A percentile compares a stretch with the other conserved stretches of the same genome.
phyloP scores from a whole-genome alignment of 2,888 invertebrate genomes.

The Tiliacea citrago region DNA sequence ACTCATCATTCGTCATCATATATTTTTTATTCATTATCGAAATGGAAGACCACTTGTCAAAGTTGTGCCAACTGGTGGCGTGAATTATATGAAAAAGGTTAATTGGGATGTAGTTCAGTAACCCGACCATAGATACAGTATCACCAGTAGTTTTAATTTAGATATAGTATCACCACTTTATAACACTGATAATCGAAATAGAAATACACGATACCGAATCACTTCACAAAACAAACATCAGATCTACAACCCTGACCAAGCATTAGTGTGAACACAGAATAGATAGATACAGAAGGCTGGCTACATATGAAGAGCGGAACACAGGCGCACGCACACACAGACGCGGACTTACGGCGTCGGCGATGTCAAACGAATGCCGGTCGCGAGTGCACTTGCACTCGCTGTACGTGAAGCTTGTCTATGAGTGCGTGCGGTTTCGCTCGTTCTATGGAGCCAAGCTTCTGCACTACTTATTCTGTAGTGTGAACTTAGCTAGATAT shows the following conservation, averaged over 20 bases:
- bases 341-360: neutral
- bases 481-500: conserved; percentile 45
- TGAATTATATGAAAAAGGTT: too few relatives aligned
- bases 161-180: conserved; percentile 5
- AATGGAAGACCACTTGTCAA: too few relatives aligned
- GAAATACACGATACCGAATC: conserved; percentile 23
- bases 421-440: neutral
- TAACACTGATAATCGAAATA: conserved; percentile 18
- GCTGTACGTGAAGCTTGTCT: neutral
- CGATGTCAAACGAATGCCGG: neutral
- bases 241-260: conserved; percentile 26
- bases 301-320: fast-evolving
- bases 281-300: neutral
- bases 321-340: too few relatives aligned
- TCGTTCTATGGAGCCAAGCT: too few relatives aligned
- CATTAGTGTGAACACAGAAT: conserved; percentile 35
- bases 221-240: conserved; percentile 35
- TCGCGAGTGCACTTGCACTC: neutral
- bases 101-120: neutral
- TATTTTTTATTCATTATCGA: too few relatives aligned
- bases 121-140: neutral
- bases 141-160: neutral
- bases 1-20: too few relatives aligned
- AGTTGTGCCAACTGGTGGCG: too few relatives aligned
- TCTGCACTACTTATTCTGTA: conserved; percentile 26